Percentiles rank a stretch among this genome's conserved stretches.
Evolutionary conservation across 2,797 vertebrate species (phyloP).

Genomic region (Coregonus sp.): DNA sequence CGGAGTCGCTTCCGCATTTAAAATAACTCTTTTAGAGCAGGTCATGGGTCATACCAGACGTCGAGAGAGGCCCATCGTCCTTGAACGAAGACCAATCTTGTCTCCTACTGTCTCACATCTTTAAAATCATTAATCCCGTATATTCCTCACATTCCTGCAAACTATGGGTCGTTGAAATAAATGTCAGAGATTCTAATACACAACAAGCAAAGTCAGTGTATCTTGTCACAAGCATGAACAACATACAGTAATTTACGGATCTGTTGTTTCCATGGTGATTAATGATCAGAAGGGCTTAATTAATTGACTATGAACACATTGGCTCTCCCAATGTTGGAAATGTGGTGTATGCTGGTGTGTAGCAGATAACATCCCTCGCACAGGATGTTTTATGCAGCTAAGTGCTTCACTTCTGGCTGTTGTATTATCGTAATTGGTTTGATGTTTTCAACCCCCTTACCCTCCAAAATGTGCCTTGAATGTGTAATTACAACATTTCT

Average conservation of each 20-base stretch:
- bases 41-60: not conserved
- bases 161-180: not conserved
- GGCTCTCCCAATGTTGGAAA: not conserved
- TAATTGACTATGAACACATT: not conserved
- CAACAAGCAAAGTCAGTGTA: conserved; percentile 28
- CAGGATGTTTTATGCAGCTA: not conserved
- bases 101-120: not conserved
- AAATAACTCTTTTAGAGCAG: not conserved
- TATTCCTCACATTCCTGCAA: not conserved
- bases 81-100: not conserved
- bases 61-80: not conserved
- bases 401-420: not conserved
- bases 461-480: not conserved
- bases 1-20: not conserved
- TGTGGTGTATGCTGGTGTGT: not conserved
- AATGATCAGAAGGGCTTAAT: conserved; percentile 23
- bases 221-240: conserved; percentile 22
- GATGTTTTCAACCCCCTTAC: not conserved
- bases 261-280: conserved; percentile 15
- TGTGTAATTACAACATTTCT: not conserved
- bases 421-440: not conserved
- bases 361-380: not conserved
- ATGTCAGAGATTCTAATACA: not conserved
- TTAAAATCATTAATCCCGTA: not conserved
- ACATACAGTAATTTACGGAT: not conserved